These are phyloP conservation scores for Alfaro cultratus DNA, from an alignment of 2,797 vertebrate species.

Conservation along the genomic window DNA sequence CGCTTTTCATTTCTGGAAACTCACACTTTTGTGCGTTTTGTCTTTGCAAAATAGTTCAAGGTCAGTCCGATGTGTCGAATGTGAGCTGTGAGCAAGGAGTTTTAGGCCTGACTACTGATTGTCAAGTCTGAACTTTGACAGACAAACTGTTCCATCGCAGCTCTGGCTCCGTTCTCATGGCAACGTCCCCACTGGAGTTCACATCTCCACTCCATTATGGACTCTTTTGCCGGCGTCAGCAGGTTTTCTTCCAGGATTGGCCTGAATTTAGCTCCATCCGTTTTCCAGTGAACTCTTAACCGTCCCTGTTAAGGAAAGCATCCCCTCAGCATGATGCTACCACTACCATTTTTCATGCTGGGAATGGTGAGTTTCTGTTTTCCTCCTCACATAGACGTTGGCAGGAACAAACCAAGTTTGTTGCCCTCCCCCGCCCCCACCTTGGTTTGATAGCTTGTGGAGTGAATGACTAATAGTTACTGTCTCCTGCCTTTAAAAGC, in stretches of 20 bases:
- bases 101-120: neutral
- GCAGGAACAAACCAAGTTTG: neutral
- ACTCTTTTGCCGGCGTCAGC: neutral
- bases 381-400: neutral
- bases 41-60: slow-evolving; percentile 10
- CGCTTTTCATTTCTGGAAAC: neutral
- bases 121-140: neutral
- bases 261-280: neutral
- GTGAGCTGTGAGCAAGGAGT: neutral
- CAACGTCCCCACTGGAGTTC: neutral
- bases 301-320: neutral
- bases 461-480: neutral
- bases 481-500: neutral
- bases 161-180: neutral
- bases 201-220: too few relatives aligned
- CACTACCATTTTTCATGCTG: neutral
- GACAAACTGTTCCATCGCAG: neutral
- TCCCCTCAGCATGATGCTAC: neutral
- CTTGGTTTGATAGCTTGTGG: neutral
- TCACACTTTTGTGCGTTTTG: neutral
- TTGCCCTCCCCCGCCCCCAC: neutral
- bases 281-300: neutral
- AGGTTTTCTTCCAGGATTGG: neutral
- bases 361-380: neutral
- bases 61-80: slow-evolving; percentile 18